Evolutionary conservation across 2,888 invertebrate species (phyloP), one percentile per base, ranked within the genome.

Genomic region (Aethes cnicana): DNA sequence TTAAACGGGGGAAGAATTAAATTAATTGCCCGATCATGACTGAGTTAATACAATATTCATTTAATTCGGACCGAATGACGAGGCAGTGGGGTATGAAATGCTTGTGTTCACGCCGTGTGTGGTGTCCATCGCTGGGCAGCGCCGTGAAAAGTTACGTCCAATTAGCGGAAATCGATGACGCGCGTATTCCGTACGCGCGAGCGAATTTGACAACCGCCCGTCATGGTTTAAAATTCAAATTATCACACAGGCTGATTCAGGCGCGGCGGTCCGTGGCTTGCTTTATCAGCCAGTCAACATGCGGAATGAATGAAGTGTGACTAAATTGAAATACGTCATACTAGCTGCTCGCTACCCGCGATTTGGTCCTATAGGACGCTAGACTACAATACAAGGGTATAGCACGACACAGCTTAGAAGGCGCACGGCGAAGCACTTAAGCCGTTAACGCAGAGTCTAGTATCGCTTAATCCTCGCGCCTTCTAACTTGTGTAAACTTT

Each of bases 111-210:
- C 58, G 48, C 49, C 52, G 53, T 56, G 66, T 56, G 56, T 52
- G 61, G 54, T 46, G 33, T 57, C 55, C 55, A 53, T 55, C 50
- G 47, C 47, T 53, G 55, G 26, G 33, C 35, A 43, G 28, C 48
- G 61, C 66, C 59, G 72, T 74, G 80, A 82, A 83, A 84, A 84
- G 81, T 82, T 81, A 76, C 80, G 75, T 79, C 78, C 86, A 86
- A 86, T 86, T 86, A 85, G 69, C 63, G 74, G 68, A 66, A 81
- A 73, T 68, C 81, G 79, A 82, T 84, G 83, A 82, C 75, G 80
- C 75, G 71, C 64, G 64, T 72, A 68, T 69, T 66, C 66, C 69
- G 63, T 64, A 62, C 74, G 64, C 64, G 66, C 69, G 66, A 69
- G 63, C 77, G 79, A 77, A 74, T 74, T 74, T 81, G 83, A 81